These are phyloP conservation scores for Habropoda laboriosa DNA, from an alignment of 1,140 invertebrate genomes.

Conservation along the genomic window DNA sequence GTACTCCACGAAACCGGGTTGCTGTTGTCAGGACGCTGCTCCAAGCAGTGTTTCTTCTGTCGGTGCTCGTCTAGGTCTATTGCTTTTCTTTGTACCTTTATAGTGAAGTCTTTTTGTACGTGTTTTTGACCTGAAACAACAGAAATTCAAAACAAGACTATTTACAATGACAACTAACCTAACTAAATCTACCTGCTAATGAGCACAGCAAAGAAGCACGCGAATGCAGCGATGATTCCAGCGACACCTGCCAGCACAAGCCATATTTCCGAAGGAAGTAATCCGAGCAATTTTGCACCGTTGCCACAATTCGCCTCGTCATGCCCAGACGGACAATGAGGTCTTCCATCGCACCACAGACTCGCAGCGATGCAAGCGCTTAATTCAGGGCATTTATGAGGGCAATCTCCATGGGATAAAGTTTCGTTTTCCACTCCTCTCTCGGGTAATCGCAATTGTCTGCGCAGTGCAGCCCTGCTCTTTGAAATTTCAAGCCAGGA, in stretches of 20 bases:
- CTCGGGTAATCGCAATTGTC: slow-evolving; percentile 82
- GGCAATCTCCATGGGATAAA: slow-evolving; percentile 83
- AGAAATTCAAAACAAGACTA: background rate
- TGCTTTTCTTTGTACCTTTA: slow-evolving; percentile 72
- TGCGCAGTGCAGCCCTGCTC: slow-evolving; percentile 84
- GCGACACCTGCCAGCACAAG: slow-evolving; percentile 78
- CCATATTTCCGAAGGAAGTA: slow-evolving; percentile 81
- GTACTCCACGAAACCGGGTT: slow-evolving; percentile 92
- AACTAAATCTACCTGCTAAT: slow-evolving; percentile 74
- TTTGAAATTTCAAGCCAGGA: slow-evolving; percentile 89
- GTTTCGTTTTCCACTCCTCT: slow-evolving; percentile 83
- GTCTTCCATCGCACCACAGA: slow-evolving; percentile 93
- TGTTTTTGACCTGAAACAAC: slow-evolving; percentile 70
- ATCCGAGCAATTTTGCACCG: slow-evolving; percentile 77
- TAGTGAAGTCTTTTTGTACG: slow-evolving; percentile 76
- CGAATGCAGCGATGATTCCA: slow-evolving; percentile 80
- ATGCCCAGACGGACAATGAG: slow-evolving; percentile 92
- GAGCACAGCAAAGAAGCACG: slow-evolving; percentile 77
- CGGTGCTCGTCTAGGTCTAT: slow-evolving; percentile 75
- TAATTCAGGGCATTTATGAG: slow-evolving; percentile 92
- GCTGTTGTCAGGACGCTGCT: slow-evolving; percentile 88
- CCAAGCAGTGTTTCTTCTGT: slow-evolving; percentile 82
- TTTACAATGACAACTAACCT: background rate
- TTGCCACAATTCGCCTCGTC: slow-evolving; percentile 89
- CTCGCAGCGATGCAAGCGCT: slow-evolving; percentile 93